Evolutionary conservation across 2,113 vertebrate species (phyloP).

Genomic region (Cricetomys ansorgei): DNA sequence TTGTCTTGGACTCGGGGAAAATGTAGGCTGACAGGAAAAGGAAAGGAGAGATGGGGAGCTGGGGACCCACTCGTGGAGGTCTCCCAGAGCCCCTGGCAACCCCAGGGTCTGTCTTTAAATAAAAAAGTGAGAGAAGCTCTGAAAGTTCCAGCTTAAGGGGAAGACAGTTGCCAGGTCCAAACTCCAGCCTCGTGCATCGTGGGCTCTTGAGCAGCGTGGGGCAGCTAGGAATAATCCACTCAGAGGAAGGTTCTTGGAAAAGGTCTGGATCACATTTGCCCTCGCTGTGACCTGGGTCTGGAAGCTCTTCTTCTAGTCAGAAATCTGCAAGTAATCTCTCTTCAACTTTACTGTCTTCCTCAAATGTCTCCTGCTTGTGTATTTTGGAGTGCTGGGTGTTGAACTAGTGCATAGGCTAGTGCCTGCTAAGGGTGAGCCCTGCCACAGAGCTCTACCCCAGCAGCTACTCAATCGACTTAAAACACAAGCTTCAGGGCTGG

Average conservation of each 20-base stretch:
- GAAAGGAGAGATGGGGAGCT: neutral
- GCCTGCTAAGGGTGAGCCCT: neutral
- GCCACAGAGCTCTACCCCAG: no score
- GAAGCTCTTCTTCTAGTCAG: neutral
- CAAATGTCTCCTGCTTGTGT: neutral
- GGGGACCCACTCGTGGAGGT: neutral
- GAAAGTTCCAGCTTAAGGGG: neutral
- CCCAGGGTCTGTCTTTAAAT: neutral
- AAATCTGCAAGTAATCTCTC: neutral
- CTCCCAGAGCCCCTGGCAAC: neutral
- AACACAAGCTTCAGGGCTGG: neutral
- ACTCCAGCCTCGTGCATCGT: fast-evolving
- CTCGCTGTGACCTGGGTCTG: fast-evolving
- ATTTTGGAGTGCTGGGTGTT: neutral
- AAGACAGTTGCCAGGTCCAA: neutral
- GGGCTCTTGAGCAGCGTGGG: neutral
- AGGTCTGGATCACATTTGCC: neutral
- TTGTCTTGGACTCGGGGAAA: neutral
- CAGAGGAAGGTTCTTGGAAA: neutral
- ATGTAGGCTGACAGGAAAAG: neutral
- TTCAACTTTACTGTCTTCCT: neutral
- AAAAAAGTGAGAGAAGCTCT: neutral
- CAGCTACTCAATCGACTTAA: neutral
- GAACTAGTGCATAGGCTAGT: neutral
- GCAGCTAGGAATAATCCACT: neutral